These are phyloP conservation scores for Hippoglossus hippoglossus DNA, from an alignment of 2,797 vertebrate species.

Conservation along the genomic window DNA sequence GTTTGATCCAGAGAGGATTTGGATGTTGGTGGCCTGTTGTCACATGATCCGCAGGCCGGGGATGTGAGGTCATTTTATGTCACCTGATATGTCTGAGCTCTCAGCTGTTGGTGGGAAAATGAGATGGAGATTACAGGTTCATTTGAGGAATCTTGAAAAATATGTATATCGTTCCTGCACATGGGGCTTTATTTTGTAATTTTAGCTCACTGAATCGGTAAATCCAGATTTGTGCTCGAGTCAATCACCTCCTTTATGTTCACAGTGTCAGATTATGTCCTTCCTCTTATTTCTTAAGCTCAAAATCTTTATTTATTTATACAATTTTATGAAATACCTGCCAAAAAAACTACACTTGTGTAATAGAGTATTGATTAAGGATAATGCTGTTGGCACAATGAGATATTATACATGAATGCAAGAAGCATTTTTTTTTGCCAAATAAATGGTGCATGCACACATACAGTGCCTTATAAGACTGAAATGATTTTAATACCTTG, in stretches of 20 bases:
- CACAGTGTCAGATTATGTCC: conserved; percentile 25
- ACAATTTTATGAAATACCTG: conserved; percentile 9
- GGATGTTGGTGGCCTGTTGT: conserved; percentile 62
- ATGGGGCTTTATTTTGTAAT: conserved; percentile 27
- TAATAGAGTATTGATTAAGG: not conserved
- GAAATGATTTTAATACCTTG: too few species aligned
- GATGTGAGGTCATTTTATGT: conserved; percentile 65
- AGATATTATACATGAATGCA: not conserved
- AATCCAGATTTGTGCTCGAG: conserved; percentile 47
- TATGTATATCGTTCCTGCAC: conserved; percentile 40
- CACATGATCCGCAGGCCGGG: conserved; percentile 65
- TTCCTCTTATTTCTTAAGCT: conserved; percentile 21
- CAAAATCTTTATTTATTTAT: not conserved
- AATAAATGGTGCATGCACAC: not conserved
- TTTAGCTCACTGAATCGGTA: conserved; percentile 30
- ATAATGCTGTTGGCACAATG: not conserved
- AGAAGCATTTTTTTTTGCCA: not conserved
- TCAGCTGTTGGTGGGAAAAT: conserved; percentile 65
- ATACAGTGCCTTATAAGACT: too few species aligned
- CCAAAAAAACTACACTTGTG: not conserved
- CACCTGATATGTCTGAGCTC: conserved; percentile 74
- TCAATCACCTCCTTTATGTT: conserved; percentile 27
- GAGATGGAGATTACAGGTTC: conserved; percentile 68
- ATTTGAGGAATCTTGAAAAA: conserved; percentile 60
- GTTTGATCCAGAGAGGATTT: conserved; percentile 77